A percentile compares a stretch with the other conserved stretches of the same genome.
These are phyloP conservation scores for Engraulis encrasicolus DNA, from an alignment of 2,113 vertebrate genomes.

Conservation along the genomic window DNA sequence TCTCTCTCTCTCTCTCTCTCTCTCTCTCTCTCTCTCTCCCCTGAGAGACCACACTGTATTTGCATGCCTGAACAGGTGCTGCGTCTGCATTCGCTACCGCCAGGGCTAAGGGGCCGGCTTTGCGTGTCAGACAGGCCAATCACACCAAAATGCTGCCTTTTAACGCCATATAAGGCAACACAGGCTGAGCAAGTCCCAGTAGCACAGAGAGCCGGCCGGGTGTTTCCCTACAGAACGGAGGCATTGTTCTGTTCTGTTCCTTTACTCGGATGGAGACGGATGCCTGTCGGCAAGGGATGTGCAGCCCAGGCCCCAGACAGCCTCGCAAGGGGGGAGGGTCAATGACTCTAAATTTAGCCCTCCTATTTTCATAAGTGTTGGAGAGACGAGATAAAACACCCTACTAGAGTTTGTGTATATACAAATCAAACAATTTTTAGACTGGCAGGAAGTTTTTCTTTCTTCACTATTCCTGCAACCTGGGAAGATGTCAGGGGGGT, in stretches of 20 bases:
- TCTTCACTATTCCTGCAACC: not conserved
- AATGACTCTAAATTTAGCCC: conserved; percentile 43
- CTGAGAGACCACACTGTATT: conserved; percentile 35
- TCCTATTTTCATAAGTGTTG: conserved; percentile 22
- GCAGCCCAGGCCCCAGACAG: not conserved
- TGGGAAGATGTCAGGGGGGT: no score
- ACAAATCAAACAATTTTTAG: not conserved
- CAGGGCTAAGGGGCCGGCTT: conserved; percentile 23
- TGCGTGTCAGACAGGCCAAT: conserved; percentile 49
- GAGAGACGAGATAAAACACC: not conserved
- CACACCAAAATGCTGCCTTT: conserved; percentile 48
- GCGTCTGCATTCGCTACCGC: conserved; percentile 43
- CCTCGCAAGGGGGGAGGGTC: conserved; percentile 27
- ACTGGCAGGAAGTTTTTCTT: not conserved
- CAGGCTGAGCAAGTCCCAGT: conserved; percentile 21
- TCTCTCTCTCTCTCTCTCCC: conserved; percentile 1
- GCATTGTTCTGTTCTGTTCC: no score
- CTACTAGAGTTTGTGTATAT: not conserved
- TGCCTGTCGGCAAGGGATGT: conserved; percentile 30
- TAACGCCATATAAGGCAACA: conserved; percentile 59
- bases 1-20: not conserved
- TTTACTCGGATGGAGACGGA: conserved; percentile 28
- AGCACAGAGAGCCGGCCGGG: conserved; percentile 37
- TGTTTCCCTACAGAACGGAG: conserved; percentile 53
- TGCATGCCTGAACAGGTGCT: conserved; percentile 55